A percentile compares a stretch with the other conserved stretches of the same genome.
phyloP scores from a whole-genome alignment of 2,113 vertebrate genomes.

The Heteronetta atricapilla region DNA sequence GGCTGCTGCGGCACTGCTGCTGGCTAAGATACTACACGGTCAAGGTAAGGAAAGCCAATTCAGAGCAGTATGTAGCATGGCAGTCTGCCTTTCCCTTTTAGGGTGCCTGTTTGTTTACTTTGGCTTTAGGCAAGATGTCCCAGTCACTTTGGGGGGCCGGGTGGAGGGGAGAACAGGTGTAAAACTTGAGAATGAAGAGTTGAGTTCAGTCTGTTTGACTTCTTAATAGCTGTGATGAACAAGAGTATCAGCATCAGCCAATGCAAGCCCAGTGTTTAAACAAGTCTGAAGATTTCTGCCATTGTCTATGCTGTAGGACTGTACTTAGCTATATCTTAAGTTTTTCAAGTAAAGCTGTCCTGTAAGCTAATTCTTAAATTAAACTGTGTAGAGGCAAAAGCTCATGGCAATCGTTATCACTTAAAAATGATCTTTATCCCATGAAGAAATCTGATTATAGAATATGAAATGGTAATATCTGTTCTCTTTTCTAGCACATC shows the following conservation, averaged over 20 bases:
- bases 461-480: background rate
- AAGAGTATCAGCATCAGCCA: background rate
- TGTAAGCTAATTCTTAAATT: background rate
- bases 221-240: background rate
- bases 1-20: conserved; percentile 86
- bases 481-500: conserved; percentile 77
- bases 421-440: background rate
- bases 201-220: background rate
- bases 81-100: background rate
- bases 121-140: background rate
- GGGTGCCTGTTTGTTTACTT: background rate
- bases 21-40: conserved; percentile 85
- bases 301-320: background rate
- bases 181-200: background rate
- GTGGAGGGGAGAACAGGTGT: background rate
- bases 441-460: background rate
- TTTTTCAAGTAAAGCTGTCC: background rate
- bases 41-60: conserved; percentile 78
- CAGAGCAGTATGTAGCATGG: background rate
- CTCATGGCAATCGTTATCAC: background rate
- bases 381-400: background rate
- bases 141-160: background rate
- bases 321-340: rapidly evolving
- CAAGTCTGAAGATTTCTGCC: background rate
- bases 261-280: background rate